Conservation (phyloP, 2,888 invertebrate genomes). For the Lathronympha strigana region DNA sequence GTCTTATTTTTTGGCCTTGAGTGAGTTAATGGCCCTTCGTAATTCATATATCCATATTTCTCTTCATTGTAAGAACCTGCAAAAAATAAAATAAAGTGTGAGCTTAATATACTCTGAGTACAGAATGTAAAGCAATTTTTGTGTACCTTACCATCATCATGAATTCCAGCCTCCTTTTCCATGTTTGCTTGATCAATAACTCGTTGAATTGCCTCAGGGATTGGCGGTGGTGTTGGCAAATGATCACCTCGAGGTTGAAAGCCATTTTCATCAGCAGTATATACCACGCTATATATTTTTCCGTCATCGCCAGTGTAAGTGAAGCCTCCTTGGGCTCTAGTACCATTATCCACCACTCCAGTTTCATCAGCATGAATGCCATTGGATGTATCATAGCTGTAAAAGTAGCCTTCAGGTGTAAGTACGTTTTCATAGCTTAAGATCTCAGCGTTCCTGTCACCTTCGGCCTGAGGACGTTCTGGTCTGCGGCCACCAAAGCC, state of each 20-base stretch:
- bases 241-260: conserved; percentile 71
- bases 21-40: conserved; percentile 49
- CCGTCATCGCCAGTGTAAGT: conserved; percentile 76
- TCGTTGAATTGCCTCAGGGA: conserved; percentile 68
- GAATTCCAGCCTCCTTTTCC: conserved; percentile 62
- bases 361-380: conserved; percentile 72
- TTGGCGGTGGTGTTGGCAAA: conserved; percentile 72
- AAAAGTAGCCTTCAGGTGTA: conserved; percentile 65
- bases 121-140: neutral
- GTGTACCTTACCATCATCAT: conserved; percentile 65
- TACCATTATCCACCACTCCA: conserved; percentile 65
- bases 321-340: conserved; percentile 67
- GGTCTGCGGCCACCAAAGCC: conserved; percentile 46
- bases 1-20: conserved; percentile 39
- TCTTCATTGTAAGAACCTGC: conserved; percentile 69
- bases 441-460: conserved; percentile 64
- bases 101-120: neutral
- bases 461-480: conserved; percentile 59
- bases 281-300: conserved; percentile 64
- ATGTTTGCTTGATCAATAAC: conserved; percentile 65
- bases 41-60: conserved; percentile 69
- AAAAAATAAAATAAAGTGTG: conserved; percentile 41
- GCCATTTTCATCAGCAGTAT: conserved; percentile 75
- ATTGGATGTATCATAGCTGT: conserved; percentile 72
- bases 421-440: conserved; percentile 62